Percentiles rank a stretch among this genome's conserved stretches.
These are phyloP conservation scores for Platynereis dumerilii DNA, from an alignment of 2,888 invertebrate species.

Conservation along the genomic window DNA sequence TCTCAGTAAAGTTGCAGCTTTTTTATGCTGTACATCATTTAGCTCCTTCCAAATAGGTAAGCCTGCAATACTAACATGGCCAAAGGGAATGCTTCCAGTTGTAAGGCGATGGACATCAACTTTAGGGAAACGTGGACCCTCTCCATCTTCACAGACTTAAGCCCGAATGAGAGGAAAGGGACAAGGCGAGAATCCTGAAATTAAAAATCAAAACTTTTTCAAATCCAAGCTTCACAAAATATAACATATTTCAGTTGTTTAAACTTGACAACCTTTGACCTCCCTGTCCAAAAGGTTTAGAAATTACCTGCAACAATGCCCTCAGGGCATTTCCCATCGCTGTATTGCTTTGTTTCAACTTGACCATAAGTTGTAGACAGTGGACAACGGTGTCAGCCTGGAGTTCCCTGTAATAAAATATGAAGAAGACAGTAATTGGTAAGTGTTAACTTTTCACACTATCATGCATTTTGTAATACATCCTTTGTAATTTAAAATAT, in stretches of 20 bases:
- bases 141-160: slow-evolving; percentile 54
- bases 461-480: no score
- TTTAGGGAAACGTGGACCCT: slow-evolving; percentile 58
- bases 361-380: slow-evolving; percentile 47
- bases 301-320: slow-evolving; percentile 52
- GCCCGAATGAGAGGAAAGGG: slow-evolving; percentile 61
- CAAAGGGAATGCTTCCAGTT: slow-evolving; percentile 58
- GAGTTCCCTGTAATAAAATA: slow-evolving; percentile 39
- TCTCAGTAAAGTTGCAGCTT: no score
- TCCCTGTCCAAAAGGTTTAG: no score
- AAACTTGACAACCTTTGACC: no score
- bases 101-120: slow-evolving; percentile 55
- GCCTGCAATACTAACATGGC: slow-evolving; percentile 54
- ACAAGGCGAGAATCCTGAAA: slow-evolving; percentile 45
- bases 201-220: background rate
- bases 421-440: no score
- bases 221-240: no score
- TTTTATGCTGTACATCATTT: no score
- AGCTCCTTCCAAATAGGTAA: no score
- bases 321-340: slow-evolving; percentile 52
- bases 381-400: slow-evolving; percentile 49
- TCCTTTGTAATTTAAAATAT: no score
- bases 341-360: slow-evolving; percentile 36
- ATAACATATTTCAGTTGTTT: no score
- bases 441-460: no score